A percentile compares a stretch with the other conserved stretches of the same genome.
phyloP scores from a whole-genome alignment of 2,113 vertebrate species.

The Heloderma charlesbogerti region DNA sequence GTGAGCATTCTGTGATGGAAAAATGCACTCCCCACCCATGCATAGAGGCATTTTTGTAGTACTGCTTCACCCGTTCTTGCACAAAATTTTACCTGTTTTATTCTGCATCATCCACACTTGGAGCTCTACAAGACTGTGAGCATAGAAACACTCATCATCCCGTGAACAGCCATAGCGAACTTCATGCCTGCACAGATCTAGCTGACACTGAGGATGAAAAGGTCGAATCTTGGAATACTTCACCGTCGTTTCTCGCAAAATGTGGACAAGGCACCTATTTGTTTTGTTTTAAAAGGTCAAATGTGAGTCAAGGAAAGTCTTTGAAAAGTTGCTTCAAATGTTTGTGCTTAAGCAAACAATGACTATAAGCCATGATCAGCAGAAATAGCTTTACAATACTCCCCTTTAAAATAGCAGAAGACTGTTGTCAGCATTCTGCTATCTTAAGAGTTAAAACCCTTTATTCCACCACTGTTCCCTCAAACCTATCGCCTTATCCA shows the following conservation, averaged over 20 bases:
- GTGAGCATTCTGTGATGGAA: too few relatives aligned
- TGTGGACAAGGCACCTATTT: constrained; percentile 96
- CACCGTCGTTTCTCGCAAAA: constrained; percentile 90
- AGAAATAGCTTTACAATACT: not conserved
- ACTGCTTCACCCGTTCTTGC: not conserved
- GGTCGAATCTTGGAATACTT: constrained; percentile 95
- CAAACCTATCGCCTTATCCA: not conserved
- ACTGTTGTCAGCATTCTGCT: not conserved
- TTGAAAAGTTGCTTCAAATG: constrained; percentile 4
- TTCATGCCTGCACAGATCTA: constrained; percentile 95
- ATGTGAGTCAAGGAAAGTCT: not conserved
- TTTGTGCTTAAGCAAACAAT: fast-evolving
- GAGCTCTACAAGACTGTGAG: constrained; percentile 95
- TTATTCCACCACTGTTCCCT: not conserved
- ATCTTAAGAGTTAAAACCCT: not conserved
- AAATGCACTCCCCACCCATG: not conserved
- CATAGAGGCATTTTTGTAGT: not conserved
- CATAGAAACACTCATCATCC: constrained; percentile 95
- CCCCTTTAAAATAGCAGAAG: not conserved
- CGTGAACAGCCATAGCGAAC: constrained; percentile 93
- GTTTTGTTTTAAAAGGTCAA: not conserved
- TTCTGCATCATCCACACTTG: constrained; percentile 97
- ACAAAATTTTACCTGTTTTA: constrained; percentile 80
- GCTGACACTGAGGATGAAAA: constrained; percentile 80
- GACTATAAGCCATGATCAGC: not conserved